Conservation (phyloP, 30 jellyfish, hydroid and myxozoan species). For the Morbakka virulenta region DNA sequence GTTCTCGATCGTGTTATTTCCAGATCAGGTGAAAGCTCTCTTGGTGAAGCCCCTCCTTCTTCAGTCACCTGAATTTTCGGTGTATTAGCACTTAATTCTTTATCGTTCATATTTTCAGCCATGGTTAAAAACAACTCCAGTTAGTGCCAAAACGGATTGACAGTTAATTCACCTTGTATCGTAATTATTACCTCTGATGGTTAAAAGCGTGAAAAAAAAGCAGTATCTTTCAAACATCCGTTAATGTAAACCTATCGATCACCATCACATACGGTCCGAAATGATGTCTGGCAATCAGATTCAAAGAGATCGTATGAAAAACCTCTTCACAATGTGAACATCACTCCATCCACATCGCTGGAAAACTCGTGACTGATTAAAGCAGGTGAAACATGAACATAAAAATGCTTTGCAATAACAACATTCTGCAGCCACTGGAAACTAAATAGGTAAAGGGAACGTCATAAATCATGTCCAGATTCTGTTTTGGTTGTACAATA, state of each 20-base stretch:
- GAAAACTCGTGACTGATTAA: not conserved
- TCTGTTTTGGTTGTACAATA: no score
- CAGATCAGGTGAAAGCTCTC: not conserved
- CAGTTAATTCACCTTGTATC: no score
- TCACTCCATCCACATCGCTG: no score
- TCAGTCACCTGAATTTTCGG: not conserved
- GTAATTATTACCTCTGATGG: no score
- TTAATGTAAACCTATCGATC: no score
- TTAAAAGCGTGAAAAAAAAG: no score
- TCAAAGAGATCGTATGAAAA: no score
- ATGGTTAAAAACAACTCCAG: not conserved
- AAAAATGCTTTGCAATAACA: not conserved
- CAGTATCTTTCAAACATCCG: no score
- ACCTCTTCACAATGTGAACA: no score
- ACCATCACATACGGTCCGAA: no score
- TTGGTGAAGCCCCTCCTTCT: not conserved
- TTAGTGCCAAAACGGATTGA: no score
- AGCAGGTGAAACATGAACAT: not conserved
- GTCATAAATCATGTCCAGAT: not conserved
- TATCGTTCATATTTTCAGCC: not conserved
- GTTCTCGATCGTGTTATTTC: slow-evolving; percentile 44
- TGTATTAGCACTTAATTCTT: not conserved
- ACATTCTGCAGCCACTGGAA: not conserved
- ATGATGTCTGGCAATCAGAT: no score
- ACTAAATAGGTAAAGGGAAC: not conserved